Evolutionary conservation across 2,888 invertebrate species (phyloP), one percentile per base, ranked within the genome.

Genomic region (Polydesmus complanatus): DNA sequence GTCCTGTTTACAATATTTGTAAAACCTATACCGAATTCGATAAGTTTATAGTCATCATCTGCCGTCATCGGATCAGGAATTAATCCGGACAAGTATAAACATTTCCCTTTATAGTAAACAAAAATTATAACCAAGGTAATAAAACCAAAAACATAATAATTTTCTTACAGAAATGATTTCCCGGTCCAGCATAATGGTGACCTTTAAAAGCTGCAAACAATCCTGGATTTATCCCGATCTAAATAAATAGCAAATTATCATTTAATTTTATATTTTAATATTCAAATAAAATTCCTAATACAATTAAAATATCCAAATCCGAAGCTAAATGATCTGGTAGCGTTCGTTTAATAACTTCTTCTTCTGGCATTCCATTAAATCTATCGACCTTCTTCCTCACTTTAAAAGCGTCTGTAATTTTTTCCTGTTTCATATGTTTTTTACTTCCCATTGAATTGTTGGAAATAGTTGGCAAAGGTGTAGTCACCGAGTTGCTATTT

Each of bases 201-300:
- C 95, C 95, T 76, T 94, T 93, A 78, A 92, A 94, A 66, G 96
- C 96, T 67, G 96, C 95, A 78, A 92, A 93, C 70, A 95, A 78
- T 1, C 96, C 95, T 14, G 96, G 96, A 80, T 97, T 97, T 70
- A 96, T 95, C 67, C 96, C 96, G 78, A 97, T 90, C 95, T 96
- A 79, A 61, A 77, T 74, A 61, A n/a, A n/a, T n/a, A n/a, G 62
- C 61, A 66, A 64, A 68, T 64, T 66, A 64, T 56, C 50, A 61
- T 57, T 25, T 23, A 21, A 19, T 27, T 25, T 51, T 25, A 49
- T 25, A 51, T 51, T 51, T 51, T 51, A n/a, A 51, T 51, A n/a
- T 8, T 11, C 52, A 51, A 88, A 93, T 89, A n/a, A n/a, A n/a
- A n/a, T n/a, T n/a, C n/a, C n/a, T n/a, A n/a, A n/a, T 84, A 96